Conservation (phyloP, 53 echinoderm and acorn worm genomes). For the Holothuria scabra region DNA sequence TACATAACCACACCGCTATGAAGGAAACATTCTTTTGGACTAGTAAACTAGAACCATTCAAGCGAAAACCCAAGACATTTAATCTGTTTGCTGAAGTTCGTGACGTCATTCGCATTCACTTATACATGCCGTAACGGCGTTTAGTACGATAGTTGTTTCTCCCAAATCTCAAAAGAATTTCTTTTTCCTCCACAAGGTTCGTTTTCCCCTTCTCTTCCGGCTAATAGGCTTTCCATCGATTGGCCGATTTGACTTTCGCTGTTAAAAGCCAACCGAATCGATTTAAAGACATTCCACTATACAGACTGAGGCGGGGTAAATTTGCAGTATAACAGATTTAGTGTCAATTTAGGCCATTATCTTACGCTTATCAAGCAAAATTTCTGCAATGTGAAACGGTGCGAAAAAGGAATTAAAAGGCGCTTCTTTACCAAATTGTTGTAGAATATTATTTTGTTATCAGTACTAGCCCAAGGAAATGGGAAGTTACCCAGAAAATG, state of each 20-base stretch:
- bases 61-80: no score
- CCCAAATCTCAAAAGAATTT: background rate
- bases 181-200: background rate
- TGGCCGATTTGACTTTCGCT: conserved; percentile 37
- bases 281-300: conserved; percentile 26
- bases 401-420: conserved; percentile 26
- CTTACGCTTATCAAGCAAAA: conserved; percentile 41
- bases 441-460: conserved; percentile 42
- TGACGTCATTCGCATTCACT: no score
- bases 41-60: no score
- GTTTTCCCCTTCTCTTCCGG: conserved; percentile 35
- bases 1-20: no score
- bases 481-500: conserved; percentile 39
- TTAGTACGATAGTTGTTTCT: background rate
- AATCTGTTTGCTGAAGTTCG: no score
- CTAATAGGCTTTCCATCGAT: conserved; percentile 42
- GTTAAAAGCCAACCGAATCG: conserved; percentile 46
- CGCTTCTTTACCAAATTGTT: conserved; percentile 18
- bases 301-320: conserved; percentile 34
- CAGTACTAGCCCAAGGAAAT: conserved; percentile 21
- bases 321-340: conserved; percentile 38
- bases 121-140: no score
- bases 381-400: conserved; percentile 37
- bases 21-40: no score
- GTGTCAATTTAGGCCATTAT: conserved; percentile 46